Conservation (phyloP, 2,113 vertebrate genomes). For the Aptenodytes forsteri region DNA sequence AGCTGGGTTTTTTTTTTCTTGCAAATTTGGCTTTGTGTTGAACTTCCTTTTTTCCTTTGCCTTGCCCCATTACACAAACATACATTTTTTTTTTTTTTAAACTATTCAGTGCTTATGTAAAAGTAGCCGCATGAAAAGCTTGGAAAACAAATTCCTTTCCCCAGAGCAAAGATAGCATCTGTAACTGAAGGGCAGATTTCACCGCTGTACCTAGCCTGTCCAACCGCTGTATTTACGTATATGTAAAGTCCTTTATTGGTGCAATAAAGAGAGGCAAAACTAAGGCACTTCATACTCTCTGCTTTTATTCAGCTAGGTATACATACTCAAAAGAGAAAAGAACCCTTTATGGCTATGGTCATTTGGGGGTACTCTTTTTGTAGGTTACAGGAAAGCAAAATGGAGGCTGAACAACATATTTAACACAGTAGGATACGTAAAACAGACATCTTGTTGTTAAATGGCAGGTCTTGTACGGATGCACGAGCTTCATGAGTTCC, state of each 20-base stretch:
- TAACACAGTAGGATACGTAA: not conserved
- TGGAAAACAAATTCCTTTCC: not conserved
- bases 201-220: not conserved
- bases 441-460: not conserved
- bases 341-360: not conserved
- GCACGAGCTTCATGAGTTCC: not conserved
- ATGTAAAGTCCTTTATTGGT: not conserved
- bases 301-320: not conserved
- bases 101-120: not conserved
- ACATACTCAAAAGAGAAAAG: not conserved
- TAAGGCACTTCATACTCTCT: not conserved
- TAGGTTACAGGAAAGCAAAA: not conserved
- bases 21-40: not conserved
- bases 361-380: not conserved
- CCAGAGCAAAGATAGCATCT: not conserved
- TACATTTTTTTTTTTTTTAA: not conserved
- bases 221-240: not conserved
- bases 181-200: not conserved
- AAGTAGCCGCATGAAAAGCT: not conserved
- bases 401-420: not conserved
- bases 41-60: not conserved
- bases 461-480: not conserved
- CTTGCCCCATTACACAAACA: not conserved
- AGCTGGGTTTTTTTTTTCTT: not conserved
- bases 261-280: not conserved